Conservation (phyloP, 2,888 invertebrate species). For the Micoletzkya japonica region DNA sequence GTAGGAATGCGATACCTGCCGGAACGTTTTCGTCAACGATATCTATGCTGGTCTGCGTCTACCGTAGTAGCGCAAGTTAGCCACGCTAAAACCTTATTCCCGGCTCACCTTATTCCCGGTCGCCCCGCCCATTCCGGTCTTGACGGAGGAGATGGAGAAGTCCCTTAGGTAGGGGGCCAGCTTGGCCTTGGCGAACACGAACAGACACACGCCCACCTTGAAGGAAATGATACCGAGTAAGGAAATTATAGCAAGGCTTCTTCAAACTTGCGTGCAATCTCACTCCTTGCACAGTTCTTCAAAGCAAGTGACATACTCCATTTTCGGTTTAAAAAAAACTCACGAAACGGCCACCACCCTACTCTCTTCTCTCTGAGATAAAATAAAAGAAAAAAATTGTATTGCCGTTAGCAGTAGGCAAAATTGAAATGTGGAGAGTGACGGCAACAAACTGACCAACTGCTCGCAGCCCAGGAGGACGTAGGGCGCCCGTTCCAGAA, state of each 20-base stretch:
- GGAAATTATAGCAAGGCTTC: neutral
- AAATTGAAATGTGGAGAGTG: neutral
- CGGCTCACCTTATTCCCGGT: conserved; percentile 97
- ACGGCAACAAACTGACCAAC: conserved; percentile 38
- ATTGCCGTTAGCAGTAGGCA: neutral
- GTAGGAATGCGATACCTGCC: neutral
- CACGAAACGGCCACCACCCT: no score
- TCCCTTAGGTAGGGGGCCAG: conserved; percentile 79
- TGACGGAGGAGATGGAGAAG: conserved; percentile 71
- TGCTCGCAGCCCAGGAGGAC: conserved; percentile 50
- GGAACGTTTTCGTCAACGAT: no score
- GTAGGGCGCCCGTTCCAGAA: conserved; percentile 48
- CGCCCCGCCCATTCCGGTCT: conserved; percentile 97
- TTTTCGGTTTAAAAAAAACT: no score
- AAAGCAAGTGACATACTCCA: neutral
- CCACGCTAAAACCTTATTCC: no score
- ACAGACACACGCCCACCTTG: conserved; percentile 96
- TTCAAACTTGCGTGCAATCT: neutral
- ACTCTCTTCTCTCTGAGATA: no score
- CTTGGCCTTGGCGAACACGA: conserved; percentile 87
- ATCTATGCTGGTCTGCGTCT: no score
- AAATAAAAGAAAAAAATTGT: neutral
- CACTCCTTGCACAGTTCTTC: neutral
- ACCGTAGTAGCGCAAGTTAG: no score
- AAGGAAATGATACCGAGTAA: conserved; percentile 67